Base-by-base conservation (phyloP, 2,888 invertebrate species). In the Hirtodrosophila cameraria region DNA sequence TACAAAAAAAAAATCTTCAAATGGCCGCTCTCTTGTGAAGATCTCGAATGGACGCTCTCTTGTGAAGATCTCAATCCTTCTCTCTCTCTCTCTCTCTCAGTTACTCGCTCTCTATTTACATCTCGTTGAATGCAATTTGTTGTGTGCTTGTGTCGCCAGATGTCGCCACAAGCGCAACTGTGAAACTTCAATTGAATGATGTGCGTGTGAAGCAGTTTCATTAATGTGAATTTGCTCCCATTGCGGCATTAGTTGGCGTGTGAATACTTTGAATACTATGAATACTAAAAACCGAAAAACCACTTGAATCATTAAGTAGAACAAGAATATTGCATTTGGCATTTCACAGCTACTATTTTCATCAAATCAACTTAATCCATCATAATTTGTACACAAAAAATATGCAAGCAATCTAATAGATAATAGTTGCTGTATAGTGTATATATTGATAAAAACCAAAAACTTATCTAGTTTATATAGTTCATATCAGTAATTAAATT, bases 151-250 rank as follows among this genome's bases (percentile, higher is more conserved):
- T 23, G 61, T 41, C 68, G 64, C 39, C 36, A 68, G 69, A 64
- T 69, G 68, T 63, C 68, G 69, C 68, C 63, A 68, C 60, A 33
- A n/a, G 31, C 36, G 13, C 42, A 20, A 18, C 3, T 38, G 8
- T 36, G 16, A 23, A 35, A 35, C 41, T n/a, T n/a, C 16, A 48
- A 60, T 52, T 52, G 52, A 48, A 62, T 65, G 46, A 33, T 49
- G 43, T 64, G 66, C 66, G 59, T 65, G 64, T 64, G 64, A 65
- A 55, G 49, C 31, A 55, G 48, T 48, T 49, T 28, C 23, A 6
- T 28, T n/a, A 16, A 54, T 36, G 3, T 12, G 20, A 35, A 57
- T 35, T 43, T 48, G 46, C 55, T 55, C 55, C 55, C 55, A 63
- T 66, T 61, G 25, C 61, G 53, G 42, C 52, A 60, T 25, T 58